Evolutionary conservation across 2,113 vertebrate species (phyloP).

Genomic region (Nestor notabilis): DNA sequence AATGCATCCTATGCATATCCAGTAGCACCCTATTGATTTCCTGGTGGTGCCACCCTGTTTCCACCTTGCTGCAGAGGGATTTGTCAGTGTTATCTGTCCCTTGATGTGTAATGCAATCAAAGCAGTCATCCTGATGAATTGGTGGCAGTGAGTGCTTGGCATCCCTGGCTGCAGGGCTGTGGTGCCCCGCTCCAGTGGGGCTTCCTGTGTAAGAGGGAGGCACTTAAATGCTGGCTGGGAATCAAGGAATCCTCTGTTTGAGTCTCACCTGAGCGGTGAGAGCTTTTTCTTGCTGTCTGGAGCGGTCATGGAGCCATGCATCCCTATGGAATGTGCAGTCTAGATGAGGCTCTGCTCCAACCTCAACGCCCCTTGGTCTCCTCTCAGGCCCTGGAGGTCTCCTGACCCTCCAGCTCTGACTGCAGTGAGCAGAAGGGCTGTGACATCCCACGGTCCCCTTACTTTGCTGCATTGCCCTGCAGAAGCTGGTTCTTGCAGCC

Average conservation of each 20-base stretch:
- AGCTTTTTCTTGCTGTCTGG: not conserved
- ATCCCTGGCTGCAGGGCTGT: not conserved
- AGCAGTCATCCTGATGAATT: not conserved
- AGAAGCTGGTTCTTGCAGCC: not conserved
- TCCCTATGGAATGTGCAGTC: not conserved
- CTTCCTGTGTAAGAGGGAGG: not conserved
- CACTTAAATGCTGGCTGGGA: not conserved
- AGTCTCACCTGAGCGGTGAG: fast-evolving
- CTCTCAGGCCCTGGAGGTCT: not conserved
- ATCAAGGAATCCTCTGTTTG: not conserved
- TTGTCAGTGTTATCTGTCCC: not conserved
- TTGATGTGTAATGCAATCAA: not conserved
- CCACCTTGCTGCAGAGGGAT: not conserved
- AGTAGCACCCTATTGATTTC: not conserved
- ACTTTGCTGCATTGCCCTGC: not conserved
- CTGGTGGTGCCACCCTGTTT: fast-evolving
- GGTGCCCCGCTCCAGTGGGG: not conserved
- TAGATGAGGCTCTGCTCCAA: not conserved
- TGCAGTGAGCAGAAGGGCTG: not conserved
- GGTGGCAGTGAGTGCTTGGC: not conserved
- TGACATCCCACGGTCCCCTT: fast-evolving
- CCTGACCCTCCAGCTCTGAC: fast-evolving
- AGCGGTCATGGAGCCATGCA: fast-evolving
- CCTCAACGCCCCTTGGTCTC: fast-evolving
- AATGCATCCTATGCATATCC: not conserved